Evolutionary conservation across 2,113 vertebrate genomes (phyloP), one percentile per base, ranked within the genome.

Genomic region (Abramis brama): DNA sequence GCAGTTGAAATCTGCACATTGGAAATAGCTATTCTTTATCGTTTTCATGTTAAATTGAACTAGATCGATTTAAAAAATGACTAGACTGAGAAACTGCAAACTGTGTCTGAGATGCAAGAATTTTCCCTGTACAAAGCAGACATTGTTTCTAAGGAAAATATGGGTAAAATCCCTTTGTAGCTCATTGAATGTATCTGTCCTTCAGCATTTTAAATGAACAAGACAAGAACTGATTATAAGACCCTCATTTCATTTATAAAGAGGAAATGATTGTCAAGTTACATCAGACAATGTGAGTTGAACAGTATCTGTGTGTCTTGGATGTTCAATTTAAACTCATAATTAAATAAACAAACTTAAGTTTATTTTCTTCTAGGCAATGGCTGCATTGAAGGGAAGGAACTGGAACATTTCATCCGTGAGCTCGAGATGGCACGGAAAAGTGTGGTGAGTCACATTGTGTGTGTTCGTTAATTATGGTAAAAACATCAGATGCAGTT

Each of bases 341-440:
- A 30, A 82, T 82, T 47, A 11, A 82, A 39, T 62, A 43, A 39
- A 59, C n/a, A 0, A 60, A 17, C 21, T 25, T 15, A 60, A 87
- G 59, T 82, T 75, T 6, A 2, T 71, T 62, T 52, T 60, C 47
- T 79, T 79, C 39, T 91, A 99, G 98, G 97, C 91, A 98, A 99
- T 83, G 97, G 98, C 21, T 99, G 96, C 90, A 99, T 99, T 4
- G 97, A 99, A 95, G 98, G 97, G 43, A 98, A 97, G 90, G 97
- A 99, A 89, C 93, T 99, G 93, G 97, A 99, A 92, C 95, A 96
- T 92, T 99, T 99, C 93, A 97, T 99, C 94, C 95, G 93, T 87
- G 97, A 99, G 93, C 91, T 99, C 92, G 97, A 98, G 93, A 92
- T 92, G 0, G 95, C 94, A 0, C 95, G 97, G 81, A 96, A 95